Evolutionary conservation across 2,888 invertebrate genomes (phyloP).

Genomic region (Sturmia bella): DNA sequence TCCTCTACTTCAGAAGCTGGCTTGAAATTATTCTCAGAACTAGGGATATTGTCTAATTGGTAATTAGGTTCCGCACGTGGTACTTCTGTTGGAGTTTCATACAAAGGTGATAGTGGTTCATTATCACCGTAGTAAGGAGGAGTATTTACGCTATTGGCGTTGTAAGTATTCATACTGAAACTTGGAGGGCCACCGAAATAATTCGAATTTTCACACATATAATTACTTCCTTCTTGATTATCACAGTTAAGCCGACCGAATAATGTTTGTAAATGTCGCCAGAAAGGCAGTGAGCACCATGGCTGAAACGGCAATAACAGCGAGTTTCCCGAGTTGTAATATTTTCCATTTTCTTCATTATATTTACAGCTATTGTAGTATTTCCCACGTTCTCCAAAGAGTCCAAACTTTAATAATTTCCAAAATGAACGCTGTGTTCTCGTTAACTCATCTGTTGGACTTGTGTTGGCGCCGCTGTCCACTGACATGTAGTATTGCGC

Average conservation of each 20-base stretch:
- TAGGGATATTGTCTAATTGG: conserved; percentile 19
- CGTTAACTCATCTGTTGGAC: conserved; percentile 59
- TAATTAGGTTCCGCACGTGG: neutral
- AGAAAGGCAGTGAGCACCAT: conserved; percentile 18
- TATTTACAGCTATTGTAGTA: conserved; percentile 46
- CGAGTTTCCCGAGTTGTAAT: neutral
- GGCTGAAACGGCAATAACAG: conserved; percentile 33
- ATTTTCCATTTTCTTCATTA: conserved; percentile 30
- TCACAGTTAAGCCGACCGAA: conserved; percentile 30
- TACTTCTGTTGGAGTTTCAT: conserved; percentile 12
- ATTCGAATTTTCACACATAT: neutral
- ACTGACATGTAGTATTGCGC: conserved; percentile 60
- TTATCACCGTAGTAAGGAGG: conserved; percentile 11
- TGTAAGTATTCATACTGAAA: conserved; percentile 7
- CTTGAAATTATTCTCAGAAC: neutral
- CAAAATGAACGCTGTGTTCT: conserved; percentile 66
- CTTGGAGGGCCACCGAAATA: conserved; percentile 22
- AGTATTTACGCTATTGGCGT: conserved; percentile 2
- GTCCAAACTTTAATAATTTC: conserved; percentile 58
- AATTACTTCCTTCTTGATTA: conserved; percentile 17
- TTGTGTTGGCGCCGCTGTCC: conserved; percentile 48
- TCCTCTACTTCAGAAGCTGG: neutral
- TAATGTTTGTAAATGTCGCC: conserved; percentile 42
- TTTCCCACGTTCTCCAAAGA: conserved; percentile 31
- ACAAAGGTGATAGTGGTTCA: neutral